Evolutionary conservation across 1,140 invertebrate species (phyloP), one percentile per base, ranked within the genome.

Genomic region (Apis florea): DNA sequence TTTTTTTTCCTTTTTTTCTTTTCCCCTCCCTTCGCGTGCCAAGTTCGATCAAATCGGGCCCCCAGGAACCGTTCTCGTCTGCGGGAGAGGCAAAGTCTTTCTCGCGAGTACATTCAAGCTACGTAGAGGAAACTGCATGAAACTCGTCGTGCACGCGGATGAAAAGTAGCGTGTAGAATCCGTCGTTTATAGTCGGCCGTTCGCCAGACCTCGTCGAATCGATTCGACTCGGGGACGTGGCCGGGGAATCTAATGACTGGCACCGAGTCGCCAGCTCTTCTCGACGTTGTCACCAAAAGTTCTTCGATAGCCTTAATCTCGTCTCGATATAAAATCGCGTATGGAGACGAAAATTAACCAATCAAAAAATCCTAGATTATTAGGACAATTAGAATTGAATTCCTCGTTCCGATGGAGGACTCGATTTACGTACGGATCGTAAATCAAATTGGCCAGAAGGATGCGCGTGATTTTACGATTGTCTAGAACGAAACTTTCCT

Each of bases 101-200:
- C 8, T 24, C 15, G 67, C 67, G 47, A 53, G 15, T 2, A 13
- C 12, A 6, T 5, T 40, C 31, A 5, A 40, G 31, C 31, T 40
- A 40, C 31, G 31, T 40, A 40, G 6, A n/a, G 31, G 19, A n/a
- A n/a, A 72, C 21, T 13, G 49, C 68, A 17, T 54, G 24, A 24
- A 19, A 15, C 51, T 19, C 26, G 40, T 5, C 53, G 69, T 8
- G 68, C 40, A 61, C 59, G 24, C 10, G 47, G 21, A 59, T 74
- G 58, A 74, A 74, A 63, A 63, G 24, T 74, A 63, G 58, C 72
- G 72, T 74, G 72, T 63, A 63, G 58, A 74, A 74, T 74, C n/a
- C 9, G 47, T 31, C 72, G 72, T 63, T 74, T 63, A 63, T 63
- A 63, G 58, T 56, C 40, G 47, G 17, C 56, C 56, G 71, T 73